Evolutionary conservation across 2,888 invertebrate species (phyloP), one percentile per base, ranked within the genome.

Genomic region (Euzetes globulus): DNA sequence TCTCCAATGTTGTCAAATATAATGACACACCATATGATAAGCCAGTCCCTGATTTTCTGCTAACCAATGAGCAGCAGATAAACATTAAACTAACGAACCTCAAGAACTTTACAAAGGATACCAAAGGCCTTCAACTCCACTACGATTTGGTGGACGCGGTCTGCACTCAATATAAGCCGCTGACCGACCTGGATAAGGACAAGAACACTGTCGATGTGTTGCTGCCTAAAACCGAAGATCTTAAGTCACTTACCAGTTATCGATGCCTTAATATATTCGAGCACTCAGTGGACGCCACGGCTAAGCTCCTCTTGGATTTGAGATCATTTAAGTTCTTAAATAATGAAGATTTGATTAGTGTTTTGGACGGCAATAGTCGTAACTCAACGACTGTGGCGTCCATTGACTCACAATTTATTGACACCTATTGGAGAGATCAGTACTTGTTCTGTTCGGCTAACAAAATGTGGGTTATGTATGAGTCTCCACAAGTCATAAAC

Each of bases 101-200:
- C 47, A 47, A 15, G 2, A 68, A 68, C 7, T 13, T 19, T 4
- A 33, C 9, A 4, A 15, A 5, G 37, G 25, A 70, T 1, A 1
- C 47, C 1, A 70, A 47, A 25, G 25, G 25, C 7, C 15, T 45
- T 47, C 41, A 17, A 47, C 27, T 70, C n/a, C 1, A 47, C 27
- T 70, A 70, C 22, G 47, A 70, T 22, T 70, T 70, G 47, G 70
- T 70, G 0, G 47, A 70, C 70, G 45, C 70, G 13, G 7, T 70
- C 6, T 70, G 70, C 70, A 47, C 19, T 47, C 22, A 25, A 41
- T 70, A 70, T 27, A 70, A 37, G 1, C 1, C 11, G 25, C 9
- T 25, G 5, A 70, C 5, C 1, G 70, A 70, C 22, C 2, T 70
- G 22, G 70, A 70, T 45, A 25, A 45, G 25, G 5, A 5, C 37